Evolutionary conservation across 2,113 vertebrate genomes (phyloP).

Genomic region (Pelusios castaneus): DNA sequence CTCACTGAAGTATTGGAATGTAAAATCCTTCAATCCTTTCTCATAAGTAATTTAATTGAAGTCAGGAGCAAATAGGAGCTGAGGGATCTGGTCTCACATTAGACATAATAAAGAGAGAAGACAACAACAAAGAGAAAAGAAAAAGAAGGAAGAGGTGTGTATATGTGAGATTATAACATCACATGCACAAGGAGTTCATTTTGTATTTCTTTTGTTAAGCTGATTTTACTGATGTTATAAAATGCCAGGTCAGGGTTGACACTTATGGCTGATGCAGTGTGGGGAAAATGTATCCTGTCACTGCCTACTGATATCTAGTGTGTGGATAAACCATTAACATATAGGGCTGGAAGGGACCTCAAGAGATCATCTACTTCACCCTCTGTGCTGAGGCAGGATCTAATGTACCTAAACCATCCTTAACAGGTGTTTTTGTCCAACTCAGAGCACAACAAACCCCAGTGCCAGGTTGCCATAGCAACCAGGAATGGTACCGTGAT

Average conservation of each 20-base stretch:
- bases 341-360: neutral
- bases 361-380: neutral
- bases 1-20: rapidly evolving
- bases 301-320: neutral
- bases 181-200: neutral
- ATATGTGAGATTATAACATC: neutral
- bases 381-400: neutral
- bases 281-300: neutral
- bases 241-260: neutral
- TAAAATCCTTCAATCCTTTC: neutral
- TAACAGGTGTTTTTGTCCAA: neutral
- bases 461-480: too few species aligned
- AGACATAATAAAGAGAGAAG: neutral
- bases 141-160: neutral
- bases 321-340: neutral
- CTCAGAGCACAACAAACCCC: too few species aligned
- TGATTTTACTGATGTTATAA: neutral
- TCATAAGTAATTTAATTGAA: neutral
- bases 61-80: rapidly evolving
- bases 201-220: slow-evolving; percentile 12
- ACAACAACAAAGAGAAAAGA: neutral
- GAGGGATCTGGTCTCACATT: neutral
- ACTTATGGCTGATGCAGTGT: neutral
- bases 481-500: too few species aligned
- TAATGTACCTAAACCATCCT: neutral